These are phyloP conservation scores for Pandion haliaetus DNA, from an alignment of 2,113 vertebrate species.

Conservation along the genomic window DNA sequence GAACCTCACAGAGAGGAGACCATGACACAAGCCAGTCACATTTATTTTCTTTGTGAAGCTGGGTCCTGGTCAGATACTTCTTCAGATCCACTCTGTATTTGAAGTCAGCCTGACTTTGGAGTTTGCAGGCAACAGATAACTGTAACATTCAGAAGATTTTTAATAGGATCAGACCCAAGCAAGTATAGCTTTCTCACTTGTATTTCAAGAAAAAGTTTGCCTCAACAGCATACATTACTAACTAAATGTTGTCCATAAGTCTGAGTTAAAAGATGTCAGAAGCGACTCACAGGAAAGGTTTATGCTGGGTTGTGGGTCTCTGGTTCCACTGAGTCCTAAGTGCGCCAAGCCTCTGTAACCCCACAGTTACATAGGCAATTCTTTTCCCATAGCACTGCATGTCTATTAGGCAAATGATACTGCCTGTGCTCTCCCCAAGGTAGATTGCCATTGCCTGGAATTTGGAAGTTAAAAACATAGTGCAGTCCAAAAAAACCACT, in stretches of 20 bases:
- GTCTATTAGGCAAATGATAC: not conserved
- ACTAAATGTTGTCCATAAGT: not conserved
- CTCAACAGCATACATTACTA: not conserved
- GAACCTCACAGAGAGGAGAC: not conserved
- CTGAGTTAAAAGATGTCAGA: not conserved
- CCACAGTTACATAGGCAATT: not conserved
- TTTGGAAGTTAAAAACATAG: not conserved
- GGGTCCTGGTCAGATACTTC: not conserved
- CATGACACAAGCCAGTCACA: not conserved
- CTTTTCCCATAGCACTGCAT: not conserved
- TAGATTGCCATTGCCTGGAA: not conserved
- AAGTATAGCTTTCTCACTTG: not conserved
- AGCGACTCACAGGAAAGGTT: not conserved
- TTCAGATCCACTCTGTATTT: not conserved
- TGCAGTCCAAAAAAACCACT: not conserved
- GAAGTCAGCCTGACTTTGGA: not conserved
- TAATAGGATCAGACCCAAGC: not conserved
- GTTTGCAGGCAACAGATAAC: not conserved
- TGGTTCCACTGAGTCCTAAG: not conserved
- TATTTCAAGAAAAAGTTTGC: not conserved
- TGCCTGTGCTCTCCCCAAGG: not conserved
- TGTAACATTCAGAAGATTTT: not conserved
- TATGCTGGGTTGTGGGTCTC: not conserved
- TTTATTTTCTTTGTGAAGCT: not conserved
- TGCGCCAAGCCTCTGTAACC: not conserved